phyloP scores from a whole-genome alignment of 2,797 vertebrate genomes.

The Acipenser ruthenus region DNA sequence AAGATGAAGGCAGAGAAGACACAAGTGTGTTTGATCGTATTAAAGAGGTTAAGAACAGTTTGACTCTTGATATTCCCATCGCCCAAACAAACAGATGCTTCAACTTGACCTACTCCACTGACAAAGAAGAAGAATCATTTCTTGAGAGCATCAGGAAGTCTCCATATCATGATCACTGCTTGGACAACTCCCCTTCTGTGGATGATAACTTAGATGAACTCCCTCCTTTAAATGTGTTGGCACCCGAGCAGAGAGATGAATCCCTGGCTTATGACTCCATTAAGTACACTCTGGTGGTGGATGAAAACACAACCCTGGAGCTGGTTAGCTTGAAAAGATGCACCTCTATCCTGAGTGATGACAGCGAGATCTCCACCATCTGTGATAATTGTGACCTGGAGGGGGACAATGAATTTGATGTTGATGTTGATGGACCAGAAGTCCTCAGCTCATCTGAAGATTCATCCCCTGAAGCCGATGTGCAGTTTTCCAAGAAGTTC shows the following conservation, averaged over 20 bases:
- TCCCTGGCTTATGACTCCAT: slow-evolving; percentile 87
- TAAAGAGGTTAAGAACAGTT: slow-evolving; percentile 52
- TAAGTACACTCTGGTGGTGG: slow-evolving; percentile 96
- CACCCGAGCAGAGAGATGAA: slow-evolving; percentile 61
- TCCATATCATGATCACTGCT: slow-evolving; percentile 52
- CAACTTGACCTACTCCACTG: slow-evolving; percentile 69
- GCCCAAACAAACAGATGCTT: slow-evolving; percentile 81
- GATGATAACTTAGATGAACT: slow-evolving; percentile 57
- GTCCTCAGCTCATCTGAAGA: slow-evolving; percentile 72
- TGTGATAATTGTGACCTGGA: slow-evolving; percentile 70
- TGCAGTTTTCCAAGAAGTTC: slow-evolving; percentile 97
- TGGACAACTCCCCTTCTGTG: slow-evolving; percentile 58
- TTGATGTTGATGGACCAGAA: slow-evolving; percentile 49
- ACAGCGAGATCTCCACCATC: slow-evolving; percentile 72
- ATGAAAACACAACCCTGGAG: slow-evolving; percentile 95
- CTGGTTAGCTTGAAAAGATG: slow-evolving; percentile 89
- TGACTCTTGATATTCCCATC: slow-evolving; percentile 65
- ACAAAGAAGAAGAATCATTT: slow-evolving; percentile 66
- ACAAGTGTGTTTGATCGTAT: slow-evolving; percentile 58
- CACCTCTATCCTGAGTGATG: slow-evolving; percentile 81
- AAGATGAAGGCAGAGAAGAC: slow-evolving; percentile 56
- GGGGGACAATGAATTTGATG: slow-evolving; percentile 50
- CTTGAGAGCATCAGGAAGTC: slow-evolving; percentile 41
- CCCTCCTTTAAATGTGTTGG: slow-evolving; percentile 36
- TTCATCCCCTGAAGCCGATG: slow-evolving; percentile 86